Evolutionary conservation across 2,888 invertebrate species (phyloP), one percentile per base, ranked within the genome.

Genomic region (Melanotus villosus): DNA sequence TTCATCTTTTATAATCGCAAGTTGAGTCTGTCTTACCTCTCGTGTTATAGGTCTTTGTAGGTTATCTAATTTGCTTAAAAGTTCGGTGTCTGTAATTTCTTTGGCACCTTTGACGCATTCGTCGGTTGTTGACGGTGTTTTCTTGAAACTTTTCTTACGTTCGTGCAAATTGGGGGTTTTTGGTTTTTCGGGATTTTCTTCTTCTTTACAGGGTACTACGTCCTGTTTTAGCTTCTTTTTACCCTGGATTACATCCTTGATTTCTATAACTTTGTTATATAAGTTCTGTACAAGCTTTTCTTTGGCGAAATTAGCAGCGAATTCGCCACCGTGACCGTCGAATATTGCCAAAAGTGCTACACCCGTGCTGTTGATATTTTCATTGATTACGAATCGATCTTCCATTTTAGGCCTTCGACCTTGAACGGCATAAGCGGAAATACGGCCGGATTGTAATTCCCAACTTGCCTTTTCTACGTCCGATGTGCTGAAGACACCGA

Each of bases 271-370:
- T 86, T 92, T 93, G 80, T 91, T 91, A 77, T 90, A 91, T 57
- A 96, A 87, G 81, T 91, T 94, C 81, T 93, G 92, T 73, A 96
- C 91, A 14, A 97, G 87, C 77, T 95, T 93, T 77, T 96, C 95
- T 82, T 93, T 93, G 58, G 95, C 95, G 86, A 94, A 97, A 82
- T 97, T 94, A 16, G 97, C 96, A 58, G 97, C 97, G 87, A 95
- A 95, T 86, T 97, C 96, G 38, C 97, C 98, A 57, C 97, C 98
- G 84, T 98, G 97, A 0, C 97, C 97, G 86, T 98, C 97, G 83
- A 97, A 97, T 75, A 98, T 92, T 45, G 96, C 97, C 86, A 95
- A 96, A 67, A 98, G 86, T 16, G 95, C 93, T 60, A 96, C 92
- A 18, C 93, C 94, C 16, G 95, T 94, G 76, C 92, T 90, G 82